Evolutionary conservation across 2,113 vertebrate genomes (phyloP).

Genomic region (Ceyx margarethae): DNA sequence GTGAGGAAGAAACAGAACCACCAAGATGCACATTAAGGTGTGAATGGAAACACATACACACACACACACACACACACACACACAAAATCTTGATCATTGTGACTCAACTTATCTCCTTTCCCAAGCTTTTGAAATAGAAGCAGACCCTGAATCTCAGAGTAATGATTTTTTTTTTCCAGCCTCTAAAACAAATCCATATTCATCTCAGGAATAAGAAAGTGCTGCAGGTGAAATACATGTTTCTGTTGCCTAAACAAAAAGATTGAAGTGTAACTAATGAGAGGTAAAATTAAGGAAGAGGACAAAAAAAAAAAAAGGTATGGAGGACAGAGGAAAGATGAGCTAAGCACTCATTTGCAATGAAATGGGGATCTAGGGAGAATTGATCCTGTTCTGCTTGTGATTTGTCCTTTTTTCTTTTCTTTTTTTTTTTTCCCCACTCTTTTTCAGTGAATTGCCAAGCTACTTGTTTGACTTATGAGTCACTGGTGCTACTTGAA

Average conservation of each 20-base stretch:
- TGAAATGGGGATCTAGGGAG: background rate
- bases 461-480: background rate
- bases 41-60: background rate
- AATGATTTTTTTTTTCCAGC: background rate
- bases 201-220: background rate
- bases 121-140: conserved; percentile 18
- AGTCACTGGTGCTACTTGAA: background rate
- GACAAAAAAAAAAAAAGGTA: background rate
- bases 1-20: background rate
- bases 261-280: conserved; percentile 31
- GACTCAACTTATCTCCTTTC: background rate
- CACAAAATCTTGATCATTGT: background rate
- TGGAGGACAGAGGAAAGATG: background rate
- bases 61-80: background rate
- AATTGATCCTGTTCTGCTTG: background rate
- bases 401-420: background rate
- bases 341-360: background rate
- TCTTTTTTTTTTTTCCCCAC: too few species aligned
- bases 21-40: background rate
- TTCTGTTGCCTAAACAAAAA: conserved; percentile 52
- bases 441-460: conserved; percentile 33
- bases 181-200: background rate
- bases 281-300: background rate
- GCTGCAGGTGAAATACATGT: conserved; percentile 17
- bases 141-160: background rate